phyloP scores from a whole-genome alignment of 2,888 invertebrate species.

The Zaprionus bogoriensis region DNA sequence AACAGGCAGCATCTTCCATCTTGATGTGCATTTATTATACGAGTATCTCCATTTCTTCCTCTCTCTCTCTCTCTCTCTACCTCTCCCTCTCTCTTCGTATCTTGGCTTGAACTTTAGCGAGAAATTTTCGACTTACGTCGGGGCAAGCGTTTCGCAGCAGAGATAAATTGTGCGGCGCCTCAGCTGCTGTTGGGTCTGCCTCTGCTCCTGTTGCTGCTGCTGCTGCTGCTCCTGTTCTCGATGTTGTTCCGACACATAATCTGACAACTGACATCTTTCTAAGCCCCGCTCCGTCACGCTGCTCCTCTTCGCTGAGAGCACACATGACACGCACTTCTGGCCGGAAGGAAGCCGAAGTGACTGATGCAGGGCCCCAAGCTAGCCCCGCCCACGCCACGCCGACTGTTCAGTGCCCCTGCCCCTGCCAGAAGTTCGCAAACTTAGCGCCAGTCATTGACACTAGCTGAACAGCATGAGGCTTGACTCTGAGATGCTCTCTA shows the following conservation, averaged over 20 bases:
- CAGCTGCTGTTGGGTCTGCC: no score
- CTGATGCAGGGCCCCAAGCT: conserved; percentile 39
- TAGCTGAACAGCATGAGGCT: not conserved
- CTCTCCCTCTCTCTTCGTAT: not conserved
- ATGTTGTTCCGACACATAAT: conserved; percentile 61
- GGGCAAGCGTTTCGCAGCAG: not conserved
- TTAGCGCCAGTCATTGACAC: conserved; percentile 44
- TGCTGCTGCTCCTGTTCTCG: conserved; percentile 33
- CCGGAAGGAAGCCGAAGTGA: conserved; percentile 56
- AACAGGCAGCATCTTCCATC: conserved; percentile 43
- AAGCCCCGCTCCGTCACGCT: conserved; percentile 10
- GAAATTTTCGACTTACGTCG: conserved; percentile 10
- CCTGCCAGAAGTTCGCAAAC: conserved; percentile 5
- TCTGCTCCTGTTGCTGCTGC: conserved; percentile 10
- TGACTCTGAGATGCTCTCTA: conserved; percentile 2
- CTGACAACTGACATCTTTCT: conserved; percentile 71
- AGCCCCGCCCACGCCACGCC: not conserved
- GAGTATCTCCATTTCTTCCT: not conserved
- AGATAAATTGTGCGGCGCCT: conserved; percentile 64
- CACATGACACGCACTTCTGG: conserved; percentile 68
- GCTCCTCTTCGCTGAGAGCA: conserved; percentile 1
- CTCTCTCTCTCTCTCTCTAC: not conserved
- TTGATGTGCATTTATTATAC: conserved; percentile 48
- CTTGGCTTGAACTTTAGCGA: conserved; percentile 3
- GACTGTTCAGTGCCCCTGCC: not conserved